Conservation (phyloP, 1,140 invertebrate genomes). For the Drosophila santomea region DNA sequence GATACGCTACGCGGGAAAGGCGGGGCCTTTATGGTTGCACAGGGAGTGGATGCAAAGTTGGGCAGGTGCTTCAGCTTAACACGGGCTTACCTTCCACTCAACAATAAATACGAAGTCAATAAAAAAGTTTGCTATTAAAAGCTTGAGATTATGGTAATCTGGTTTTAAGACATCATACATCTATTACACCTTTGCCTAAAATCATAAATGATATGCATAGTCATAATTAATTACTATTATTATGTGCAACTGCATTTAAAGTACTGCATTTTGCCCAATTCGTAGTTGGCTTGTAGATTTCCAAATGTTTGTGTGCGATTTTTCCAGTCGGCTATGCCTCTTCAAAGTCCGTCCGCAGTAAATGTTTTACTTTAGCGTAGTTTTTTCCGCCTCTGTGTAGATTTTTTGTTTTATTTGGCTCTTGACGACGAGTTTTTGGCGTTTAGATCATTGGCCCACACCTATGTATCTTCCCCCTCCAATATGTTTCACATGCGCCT, state of each 20-base stretch:
- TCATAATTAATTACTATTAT: no score
- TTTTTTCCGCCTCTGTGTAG: constrained; percentile 7
- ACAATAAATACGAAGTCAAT: not conserved
- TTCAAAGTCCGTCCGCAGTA: no score
- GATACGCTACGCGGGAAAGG: constrained; percentile 20
- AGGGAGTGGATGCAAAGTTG: constrained; percentile 15
- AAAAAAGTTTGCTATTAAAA: not conserved
- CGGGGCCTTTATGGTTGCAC: constrained; percentile 7
- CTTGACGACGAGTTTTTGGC: constrained; percentile 30
- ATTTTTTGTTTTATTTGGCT: constrained; percentile 8
- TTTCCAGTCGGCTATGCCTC: not conserved
- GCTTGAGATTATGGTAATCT: no score
- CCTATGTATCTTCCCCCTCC: not conserved
- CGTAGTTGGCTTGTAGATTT: not conserved
- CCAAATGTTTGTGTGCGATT: not conserved
- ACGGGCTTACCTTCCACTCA: not conserved
- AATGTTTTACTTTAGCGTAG: constrained; percentile 9
- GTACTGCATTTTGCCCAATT: no score
- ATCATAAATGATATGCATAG: no score
- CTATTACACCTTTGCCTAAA: no score
- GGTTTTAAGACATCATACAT: no score
- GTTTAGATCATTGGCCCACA: constrained; percentile 30
- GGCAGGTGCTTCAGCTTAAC: not conserved
- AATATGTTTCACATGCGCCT: constrained; percentile 34
- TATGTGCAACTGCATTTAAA: no score